A percentile compares a stretch with the other conserved stretches of the same genome.
These are phyloP conservation scores for Brachionus angularis DNA, from an alignment of 1,140 invertebrate species.

Conservation along the genomic window DNA sequence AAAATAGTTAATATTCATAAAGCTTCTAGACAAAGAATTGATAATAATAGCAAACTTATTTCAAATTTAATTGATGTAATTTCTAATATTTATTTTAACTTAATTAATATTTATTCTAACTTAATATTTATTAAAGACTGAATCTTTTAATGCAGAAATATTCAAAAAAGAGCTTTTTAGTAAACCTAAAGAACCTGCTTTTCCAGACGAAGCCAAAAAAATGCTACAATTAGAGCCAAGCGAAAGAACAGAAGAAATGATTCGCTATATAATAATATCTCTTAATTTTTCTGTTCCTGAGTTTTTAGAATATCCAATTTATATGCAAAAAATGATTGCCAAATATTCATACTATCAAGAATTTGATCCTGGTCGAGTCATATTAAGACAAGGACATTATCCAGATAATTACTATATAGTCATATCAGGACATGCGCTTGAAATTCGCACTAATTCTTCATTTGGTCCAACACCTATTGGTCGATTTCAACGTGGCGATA, in stretches of 20 bases:
- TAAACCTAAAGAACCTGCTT: background rate
- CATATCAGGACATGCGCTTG: conserved; percentile 7
- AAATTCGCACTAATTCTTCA: background rate
- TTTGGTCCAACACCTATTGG: background rate
- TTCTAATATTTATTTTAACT: too few species aligned
- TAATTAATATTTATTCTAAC: background rate
- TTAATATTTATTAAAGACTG: background rate
- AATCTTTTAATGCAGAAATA: background rate
- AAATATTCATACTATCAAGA: conserved; percentile 27
- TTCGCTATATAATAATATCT: conserved; percentile 4
- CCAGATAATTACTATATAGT: conserved; percentile 20
- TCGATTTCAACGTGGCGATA: conserved; percentile 1
- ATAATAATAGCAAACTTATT: too few species aligned
- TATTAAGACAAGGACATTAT: conserved; percentile 25
- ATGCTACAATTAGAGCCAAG: background rate
- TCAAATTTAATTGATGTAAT: too few species aligned
- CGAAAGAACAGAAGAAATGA: background rate
- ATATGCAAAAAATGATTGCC: conserved; percentile 30
- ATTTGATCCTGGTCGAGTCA: background rate
- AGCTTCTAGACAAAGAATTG: too few species aligned
- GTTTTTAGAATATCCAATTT: conserved; percentile 23
- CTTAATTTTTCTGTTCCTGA: conserved; percentile 22
- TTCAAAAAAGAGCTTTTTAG: conserved; percentile 2
- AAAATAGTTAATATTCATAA: too few species aligned
- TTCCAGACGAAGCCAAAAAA: conserved; percentile 20